Conservation (phyloP, 2,888 invertebrate genomes). For the Oscheius onirici region DNA sequence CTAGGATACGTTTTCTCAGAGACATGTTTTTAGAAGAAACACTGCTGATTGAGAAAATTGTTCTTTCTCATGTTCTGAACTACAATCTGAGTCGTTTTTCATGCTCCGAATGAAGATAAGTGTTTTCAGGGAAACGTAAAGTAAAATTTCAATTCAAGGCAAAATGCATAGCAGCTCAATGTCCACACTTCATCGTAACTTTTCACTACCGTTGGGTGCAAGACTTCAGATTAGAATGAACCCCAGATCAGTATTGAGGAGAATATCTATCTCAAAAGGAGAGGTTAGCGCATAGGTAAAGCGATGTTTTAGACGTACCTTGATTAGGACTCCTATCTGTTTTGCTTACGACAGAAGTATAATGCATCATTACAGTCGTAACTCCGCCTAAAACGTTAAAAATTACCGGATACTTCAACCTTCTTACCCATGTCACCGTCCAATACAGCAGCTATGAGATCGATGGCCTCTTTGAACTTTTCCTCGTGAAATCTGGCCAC, state of each 20-base stretch:
- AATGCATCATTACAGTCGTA: not conserved
- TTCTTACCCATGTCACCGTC: constrained; percentile 2
- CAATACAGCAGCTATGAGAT: not conserved
- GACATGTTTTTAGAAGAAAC: too few relatives aligned
- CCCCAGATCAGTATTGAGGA: too few relatives aligned
- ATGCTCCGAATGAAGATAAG: too few relatives aligned
- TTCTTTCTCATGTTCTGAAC: not conserved
- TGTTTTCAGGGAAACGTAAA: too few relatives aligned
- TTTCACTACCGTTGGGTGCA: too few relatives aligned
- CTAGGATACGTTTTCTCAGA: too few relatives aligned
- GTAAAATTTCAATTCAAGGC: too few relatives aligned
- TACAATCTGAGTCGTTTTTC: not conserved
- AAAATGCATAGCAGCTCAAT: too few relatives aligned
- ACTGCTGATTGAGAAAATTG: not conserved
- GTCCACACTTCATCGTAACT: too few relatives aligned
- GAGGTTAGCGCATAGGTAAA: too few relatives aligned
- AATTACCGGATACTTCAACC: not conserved
- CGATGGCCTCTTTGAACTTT: not conserved
- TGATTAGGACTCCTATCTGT: not conserved
- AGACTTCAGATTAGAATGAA: too few relatives aligned
- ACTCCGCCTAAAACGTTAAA: not conserved
- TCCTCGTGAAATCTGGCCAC: not conserved
- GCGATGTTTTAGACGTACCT: not conserved
- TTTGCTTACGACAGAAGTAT: constrained; percentile 4
- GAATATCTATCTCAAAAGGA: too few relatives aligned